Conservation (phyloP, 2,797 vertebrate genomes). For the Pitangus sulphuratus region DNA sequence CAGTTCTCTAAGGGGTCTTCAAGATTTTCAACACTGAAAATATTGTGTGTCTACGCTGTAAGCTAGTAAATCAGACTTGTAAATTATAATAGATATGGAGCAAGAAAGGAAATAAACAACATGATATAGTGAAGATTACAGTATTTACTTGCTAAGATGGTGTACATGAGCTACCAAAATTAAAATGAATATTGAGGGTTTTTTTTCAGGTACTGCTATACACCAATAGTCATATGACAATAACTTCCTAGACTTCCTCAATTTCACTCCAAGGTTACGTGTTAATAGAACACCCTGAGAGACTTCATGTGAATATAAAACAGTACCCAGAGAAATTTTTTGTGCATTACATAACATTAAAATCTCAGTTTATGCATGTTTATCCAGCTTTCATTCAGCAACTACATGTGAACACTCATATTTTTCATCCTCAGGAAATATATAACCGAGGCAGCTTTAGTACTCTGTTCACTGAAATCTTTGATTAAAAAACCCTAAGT, state of each 20-base stretch:
- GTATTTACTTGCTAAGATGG: not conserved
- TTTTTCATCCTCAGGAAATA: not conserved
- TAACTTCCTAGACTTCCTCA: not conserved
- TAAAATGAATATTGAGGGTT: accelerated
- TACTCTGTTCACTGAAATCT: not conserved
- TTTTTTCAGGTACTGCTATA: not conserved
- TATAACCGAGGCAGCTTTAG: not conserved
- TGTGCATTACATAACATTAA: not conserved
- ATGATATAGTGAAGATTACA: not conserved
- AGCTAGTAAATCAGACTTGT: not conserved
- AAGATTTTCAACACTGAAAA: not conserved
- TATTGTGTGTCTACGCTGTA: not conserved
- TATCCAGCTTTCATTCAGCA: not conserved
- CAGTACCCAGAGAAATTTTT: not conserved
- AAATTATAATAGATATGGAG: not conserved
- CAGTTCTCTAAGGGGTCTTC: not conserved
- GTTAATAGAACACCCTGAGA: not conserved
- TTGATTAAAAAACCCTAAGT: constrained; percentile 13
- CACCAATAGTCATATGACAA: not conserved
- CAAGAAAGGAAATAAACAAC: not conserved
- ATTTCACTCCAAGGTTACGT: not conserved
- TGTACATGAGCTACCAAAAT: not conserved
- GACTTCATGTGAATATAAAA: not conserved
- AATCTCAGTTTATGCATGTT: not conserved
- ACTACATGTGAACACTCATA: not conserved